These are phyloP conservation scores for Sylvia atricapilla DNA, from an alignment of 2,113 vertebrate genomes.

Conservation along the genomic window DNA sequence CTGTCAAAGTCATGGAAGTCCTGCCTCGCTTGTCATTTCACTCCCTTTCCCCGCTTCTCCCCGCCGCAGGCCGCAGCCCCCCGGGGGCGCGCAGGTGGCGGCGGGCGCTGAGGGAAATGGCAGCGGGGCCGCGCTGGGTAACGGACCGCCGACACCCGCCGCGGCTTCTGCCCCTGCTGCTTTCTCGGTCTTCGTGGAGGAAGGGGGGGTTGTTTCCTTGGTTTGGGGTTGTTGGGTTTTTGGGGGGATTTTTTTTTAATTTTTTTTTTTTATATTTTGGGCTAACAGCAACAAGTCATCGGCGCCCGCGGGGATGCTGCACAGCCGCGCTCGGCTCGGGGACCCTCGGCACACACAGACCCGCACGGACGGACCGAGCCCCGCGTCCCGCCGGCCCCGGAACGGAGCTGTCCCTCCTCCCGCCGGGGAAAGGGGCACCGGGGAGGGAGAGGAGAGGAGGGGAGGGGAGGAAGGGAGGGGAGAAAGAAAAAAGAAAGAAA, in stretches of 20 bases:
- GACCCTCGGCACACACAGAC: neutral
- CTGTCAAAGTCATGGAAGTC: conserved; percentile 73
- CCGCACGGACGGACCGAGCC: neutral
- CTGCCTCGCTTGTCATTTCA: conserved; percentile 6
- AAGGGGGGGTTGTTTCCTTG: neutral
- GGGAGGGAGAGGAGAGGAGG: neutral
- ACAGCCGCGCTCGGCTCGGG: conserved; percentile 61
- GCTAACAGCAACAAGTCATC: conserved; percentile 85
- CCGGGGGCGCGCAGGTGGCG: conserved; percentile 45
- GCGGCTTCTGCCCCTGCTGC: neutral
- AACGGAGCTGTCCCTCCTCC: conserved; percentile 19
- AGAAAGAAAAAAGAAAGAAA: conserved; percentile 37
- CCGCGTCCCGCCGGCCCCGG: neutral
- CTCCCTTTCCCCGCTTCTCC: neutral
- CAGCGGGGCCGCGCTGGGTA: conserved; percentile 28
- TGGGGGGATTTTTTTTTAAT: neutral
- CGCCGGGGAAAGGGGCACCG: neutral
- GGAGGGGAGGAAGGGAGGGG: neutral
- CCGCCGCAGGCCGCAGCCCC: conserved; percentile 34
- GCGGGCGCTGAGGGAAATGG: conserved; percentile 49
- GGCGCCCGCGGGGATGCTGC: conserved; percentile 69
- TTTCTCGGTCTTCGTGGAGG: too few species aligned
- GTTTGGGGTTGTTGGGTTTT: neutral
- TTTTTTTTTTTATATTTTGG: neutral
- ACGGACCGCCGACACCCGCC: neutral